Evolutionary conservation across 1,140 invertebrate genomes (phyloP).

Genomic region (Zaprionus kolodkinae): DNA sequence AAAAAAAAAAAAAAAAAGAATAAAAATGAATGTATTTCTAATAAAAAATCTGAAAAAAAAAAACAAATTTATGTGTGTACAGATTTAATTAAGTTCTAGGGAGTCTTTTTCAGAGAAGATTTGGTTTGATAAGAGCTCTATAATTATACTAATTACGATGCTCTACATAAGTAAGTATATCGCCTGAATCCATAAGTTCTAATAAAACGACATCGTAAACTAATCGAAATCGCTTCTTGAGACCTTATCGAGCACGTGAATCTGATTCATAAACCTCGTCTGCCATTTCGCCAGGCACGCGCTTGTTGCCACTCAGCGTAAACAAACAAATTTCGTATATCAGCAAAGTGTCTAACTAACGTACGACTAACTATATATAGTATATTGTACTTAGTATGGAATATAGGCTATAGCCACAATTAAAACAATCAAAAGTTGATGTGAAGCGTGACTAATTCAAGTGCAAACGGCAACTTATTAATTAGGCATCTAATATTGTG

Average conservation of each 20-base stretch:
- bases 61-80: not conserved
- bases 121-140: conserved; percentile 31
- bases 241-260: conserved; percentile 25
- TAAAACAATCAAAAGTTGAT: conserved; percentile 39
- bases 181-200: not conserved
- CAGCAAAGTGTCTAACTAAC: conserved; percentile 23
- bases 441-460: conserved; percentile 68
- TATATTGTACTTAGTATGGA: not conserved
- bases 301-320: conserved; percentile 4
- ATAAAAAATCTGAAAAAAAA: conserved; percentile 33
- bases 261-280: conserved; percentile 32
- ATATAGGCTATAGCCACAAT: not conserved
- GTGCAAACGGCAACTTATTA: conserved; percentile 55
- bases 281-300: not conserved
- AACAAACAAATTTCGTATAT: conserved; percentile 15
- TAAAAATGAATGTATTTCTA: conserved; percentile 36
- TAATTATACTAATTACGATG: conserved; percentile 19
- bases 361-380: conserved; percentile 11
- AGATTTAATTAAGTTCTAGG: not conserved
- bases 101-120: conserved; percentile 5
- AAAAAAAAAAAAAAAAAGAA: conserved; percentile 4
- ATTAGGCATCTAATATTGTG: conserved; percentile 17
- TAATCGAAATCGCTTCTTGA: conserved; percentile 11
- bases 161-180: conserved; percentile 60
- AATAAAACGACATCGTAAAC: not conserved